Percentiles rank a stretch among this genome's conserved stretches.
phyloP scores from a whole-genome alignment of 2,888 invertebrate genomes.

The Heliconius erato region DNA sequence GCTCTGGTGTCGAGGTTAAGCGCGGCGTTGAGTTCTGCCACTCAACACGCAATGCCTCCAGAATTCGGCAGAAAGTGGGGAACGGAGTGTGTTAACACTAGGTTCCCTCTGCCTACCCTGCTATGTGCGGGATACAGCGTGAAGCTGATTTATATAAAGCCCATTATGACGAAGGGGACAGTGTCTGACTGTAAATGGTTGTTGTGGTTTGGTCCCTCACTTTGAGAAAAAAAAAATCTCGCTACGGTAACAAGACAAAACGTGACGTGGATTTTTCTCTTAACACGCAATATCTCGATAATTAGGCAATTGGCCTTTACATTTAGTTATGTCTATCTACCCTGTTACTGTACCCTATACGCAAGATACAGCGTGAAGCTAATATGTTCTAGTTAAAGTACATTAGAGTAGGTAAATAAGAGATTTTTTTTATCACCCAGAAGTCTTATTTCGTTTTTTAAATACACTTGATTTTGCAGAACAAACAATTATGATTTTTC shows the following conservation, averaged over 20 bases:
- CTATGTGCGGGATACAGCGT: too few relatives aligned
- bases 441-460: neutral
- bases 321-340: neutral
- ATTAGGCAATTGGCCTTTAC: neutral
- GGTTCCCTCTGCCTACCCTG: too few relatives aligned
- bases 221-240: too few relatives aligned
- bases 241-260: neutral
- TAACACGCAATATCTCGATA: neutral
- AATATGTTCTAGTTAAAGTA: neutral
- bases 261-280: too few relatives aligned
- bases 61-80: too few relatives aligned
- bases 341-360: neutral
- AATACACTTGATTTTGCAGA: too few relatives aligned
- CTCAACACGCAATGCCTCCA: too few relatives aligned
- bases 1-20: too few relatives aligned
- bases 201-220: neutral
- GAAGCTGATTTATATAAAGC: too few relatives aligned
- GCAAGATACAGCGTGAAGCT: neutral
- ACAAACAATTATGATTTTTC: too few relatives aligned
- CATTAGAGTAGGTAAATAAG: neutral
- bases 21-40: too few relatives aligned
- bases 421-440: neutral
- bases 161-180: neutral
- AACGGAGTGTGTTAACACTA: too few relatives aligned
- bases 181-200: neutral